Conservation (phyloP, 2,797 vertebrate genomes). For the Sarcoramphus papa region DNA sequence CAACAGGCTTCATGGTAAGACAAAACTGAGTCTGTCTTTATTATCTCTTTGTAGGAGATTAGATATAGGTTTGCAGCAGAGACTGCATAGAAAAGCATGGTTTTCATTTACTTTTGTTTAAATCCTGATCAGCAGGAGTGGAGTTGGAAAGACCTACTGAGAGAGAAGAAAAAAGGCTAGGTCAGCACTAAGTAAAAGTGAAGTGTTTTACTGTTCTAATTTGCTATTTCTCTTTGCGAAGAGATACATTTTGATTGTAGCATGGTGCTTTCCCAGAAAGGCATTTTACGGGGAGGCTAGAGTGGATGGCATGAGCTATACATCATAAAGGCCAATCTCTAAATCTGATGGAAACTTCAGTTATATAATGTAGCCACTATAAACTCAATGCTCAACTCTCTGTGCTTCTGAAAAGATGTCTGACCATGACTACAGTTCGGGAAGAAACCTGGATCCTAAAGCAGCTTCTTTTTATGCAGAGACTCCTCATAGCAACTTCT, state of each 20-base stretch:
- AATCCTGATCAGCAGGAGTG: not conserved
- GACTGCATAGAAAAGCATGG: not conserved
- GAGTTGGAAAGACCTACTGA: not conserved
- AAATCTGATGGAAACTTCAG: not conserved
- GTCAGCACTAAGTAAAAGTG: not conserved
- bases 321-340: not conserved
- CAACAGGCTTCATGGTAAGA: not conserved
- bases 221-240: not conserved
- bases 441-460: not conserved
- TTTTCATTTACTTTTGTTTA: not conserved
- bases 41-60: not conserved
- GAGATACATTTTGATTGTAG: not conserved
- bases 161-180: not conserved
- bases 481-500: not conserved
- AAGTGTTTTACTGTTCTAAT: not conserved
- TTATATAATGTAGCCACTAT: not conserved
- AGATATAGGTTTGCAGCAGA: not conserved
- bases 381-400: not conserved
- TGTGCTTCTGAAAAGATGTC: not conserved
- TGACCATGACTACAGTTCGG: not conserved
- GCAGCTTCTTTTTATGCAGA: not conserved
- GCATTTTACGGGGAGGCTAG: not conserved
- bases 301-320: accelerated
- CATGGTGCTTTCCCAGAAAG: not conserved
- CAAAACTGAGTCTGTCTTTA: not conserved